Evolutionary conservation across 2,113 vertebrate genomes (phyloP).

Genomic region (Nettapus auritus): DNA sequence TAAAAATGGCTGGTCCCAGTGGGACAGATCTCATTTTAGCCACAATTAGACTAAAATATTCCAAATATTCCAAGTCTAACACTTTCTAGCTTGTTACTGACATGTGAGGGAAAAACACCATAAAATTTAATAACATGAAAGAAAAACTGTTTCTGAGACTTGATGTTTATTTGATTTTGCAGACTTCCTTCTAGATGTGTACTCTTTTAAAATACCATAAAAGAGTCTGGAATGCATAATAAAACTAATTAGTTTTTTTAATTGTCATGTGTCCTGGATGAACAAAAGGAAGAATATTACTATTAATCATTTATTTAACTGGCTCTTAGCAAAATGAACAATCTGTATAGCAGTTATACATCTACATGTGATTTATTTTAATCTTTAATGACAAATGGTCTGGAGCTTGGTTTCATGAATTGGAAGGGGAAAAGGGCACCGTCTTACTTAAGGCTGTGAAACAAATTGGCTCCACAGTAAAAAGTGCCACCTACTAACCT

Average conservation of each 20-base stretch:
- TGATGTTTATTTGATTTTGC: background rate
- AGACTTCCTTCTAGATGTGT: background rate
- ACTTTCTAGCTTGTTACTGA: background rate
- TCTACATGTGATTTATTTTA: background rate
- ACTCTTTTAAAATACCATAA: background rate
- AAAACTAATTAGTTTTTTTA: constrained; percentile 28
- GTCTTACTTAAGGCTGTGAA: background rate
- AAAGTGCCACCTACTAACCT: background rate
- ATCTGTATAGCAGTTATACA: background rate
- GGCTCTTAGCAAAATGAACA: background rate
- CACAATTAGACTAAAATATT: background rate
- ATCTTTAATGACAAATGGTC: background rate
- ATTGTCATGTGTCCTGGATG: background rate
- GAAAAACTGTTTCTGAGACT: background rate
- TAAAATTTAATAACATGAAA: background rate
- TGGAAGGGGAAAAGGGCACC: background rate
- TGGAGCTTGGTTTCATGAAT: background rate
- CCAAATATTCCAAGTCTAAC: background rate
- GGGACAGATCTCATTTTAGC: background rate
- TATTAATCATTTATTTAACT: constrained; percentile 26
- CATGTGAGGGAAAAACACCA: background rate
- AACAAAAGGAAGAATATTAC: background rate
- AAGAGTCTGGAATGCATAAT: background rate
- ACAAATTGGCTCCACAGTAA: background rate
- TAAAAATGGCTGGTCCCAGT: background rate